phyloP scores from a whole-genome alignment of 2,113 vertebrate species.

The Ia io region DNA sequence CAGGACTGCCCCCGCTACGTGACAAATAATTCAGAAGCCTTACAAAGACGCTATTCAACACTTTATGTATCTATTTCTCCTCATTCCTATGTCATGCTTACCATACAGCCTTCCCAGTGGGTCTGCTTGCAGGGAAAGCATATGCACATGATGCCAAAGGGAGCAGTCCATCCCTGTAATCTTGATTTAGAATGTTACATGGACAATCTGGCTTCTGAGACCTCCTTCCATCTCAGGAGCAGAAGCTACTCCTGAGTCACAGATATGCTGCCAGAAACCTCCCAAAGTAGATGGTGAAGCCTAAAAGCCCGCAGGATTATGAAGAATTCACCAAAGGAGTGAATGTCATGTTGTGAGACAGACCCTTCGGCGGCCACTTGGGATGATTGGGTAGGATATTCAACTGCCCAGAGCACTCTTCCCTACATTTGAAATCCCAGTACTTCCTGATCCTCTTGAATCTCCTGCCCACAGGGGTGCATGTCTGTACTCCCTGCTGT shows the following conservation, averaged over 20 bases:
- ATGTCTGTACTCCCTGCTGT: not conserved
- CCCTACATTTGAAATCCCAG: not conserved
- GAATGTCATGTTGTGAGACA: not conserved
- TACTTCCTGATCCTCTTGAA: not conserved
- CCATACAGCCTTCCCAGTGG: not conserved
- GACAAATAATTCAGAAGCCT: not conserved
- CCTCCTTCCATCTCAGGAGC: not conserved
- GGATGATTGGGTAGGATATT: not conserved
- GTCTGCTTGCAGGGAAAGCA: not conserved
- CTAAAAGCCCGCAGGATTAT: not conserved
- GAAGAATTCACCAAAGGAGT: not conserved
- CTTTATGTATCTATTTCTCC: not conserved
- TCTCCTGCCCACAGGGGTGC: not conserved
- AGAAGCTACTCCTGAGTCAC: not conserved
- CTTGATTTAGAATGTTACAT: not conserved
- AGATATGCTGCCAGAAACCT: not conserved
- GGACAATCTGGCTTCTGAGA: not conserved
- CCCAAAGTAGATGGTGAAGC: not conserved
- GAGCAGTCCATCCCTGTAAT: not conserved
- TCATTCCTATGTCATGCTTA: not conserved
- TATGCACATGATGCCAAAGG: not conserved
- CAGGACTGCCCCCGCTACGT: not conserved
- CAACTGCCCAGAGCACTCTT: not conserved
- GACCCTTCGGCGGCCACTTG: not conserved
- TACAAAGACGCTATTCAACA: not conserved